phyloP scores from a whole-genome alignment of 2,797 vertebrate species.

The Hypotaenidia philippensis region DNA sequence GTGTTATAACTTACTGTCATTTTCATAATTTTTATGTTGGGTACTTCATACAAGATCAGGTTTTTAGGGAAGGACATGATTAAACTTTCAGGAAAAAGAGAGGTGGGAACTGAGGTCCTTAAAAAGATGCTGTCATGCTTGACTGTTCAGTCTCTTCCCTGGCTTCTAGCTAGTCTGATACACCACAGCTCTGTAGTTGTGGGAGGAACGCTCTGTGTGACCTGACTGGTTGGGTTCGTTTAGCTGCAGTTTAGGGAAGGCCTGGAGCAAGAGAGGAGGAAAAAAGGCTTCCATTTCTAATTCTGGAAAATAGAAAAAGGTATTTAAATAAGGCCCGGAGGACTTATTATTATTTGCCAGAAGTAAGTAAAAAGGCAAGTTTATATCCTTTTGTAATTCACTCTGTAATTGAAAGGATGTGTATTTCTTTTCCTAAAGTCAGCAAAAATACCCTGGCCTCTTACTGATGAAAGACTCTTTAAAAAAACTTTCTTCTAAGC shows the following conservation, averaged over 20 bases:
- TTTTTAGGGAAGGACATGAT: neutral
- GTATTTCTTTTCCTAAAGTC: slow-evolving; percentile 54
- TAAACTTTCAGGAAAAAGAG: neutral
- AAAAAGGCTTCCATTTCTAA: neutral
- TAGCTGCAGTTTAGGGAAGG: neutral
- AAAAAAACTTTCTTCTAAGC: neutral
- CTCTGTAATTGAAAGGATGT: slow-evolving; percentile 28
- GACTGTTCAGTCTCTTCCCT: neutral
- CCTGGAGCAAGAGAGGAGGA: neutral
- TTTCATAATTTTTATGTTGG: neutral
- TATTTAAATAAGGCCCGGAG: slow-evolving; percentile 48
- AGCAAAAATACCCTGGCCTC: slow-evolving; percentile 54
- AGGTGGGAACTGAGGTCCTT: neutral
- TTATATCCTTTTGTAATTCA: slow-evolving; percentile 40
- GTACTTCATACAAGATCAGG: neutral
- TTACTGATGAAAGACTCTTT: slow-evolving; percentile 15
- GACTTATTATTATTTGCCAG: slow-evolving; percentile 31
- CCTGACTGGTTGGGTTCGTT: neutral
- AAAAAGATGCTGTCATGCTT: neutral
- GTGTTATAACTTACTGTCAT: neutral
- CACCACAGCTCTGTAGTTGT: neutral
- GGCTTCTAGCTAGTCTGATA: neutral
- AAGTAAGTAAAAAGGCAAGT: slow-evolving; percentile 21
- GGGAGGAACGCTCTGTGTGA: neutral
- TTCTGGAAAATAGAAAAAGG: slow-evolving; percentile 31